Evolutionary conservation across 1,140 invertebrate species (phyloP).

Genomic region (Gryon sp.): DNA sequence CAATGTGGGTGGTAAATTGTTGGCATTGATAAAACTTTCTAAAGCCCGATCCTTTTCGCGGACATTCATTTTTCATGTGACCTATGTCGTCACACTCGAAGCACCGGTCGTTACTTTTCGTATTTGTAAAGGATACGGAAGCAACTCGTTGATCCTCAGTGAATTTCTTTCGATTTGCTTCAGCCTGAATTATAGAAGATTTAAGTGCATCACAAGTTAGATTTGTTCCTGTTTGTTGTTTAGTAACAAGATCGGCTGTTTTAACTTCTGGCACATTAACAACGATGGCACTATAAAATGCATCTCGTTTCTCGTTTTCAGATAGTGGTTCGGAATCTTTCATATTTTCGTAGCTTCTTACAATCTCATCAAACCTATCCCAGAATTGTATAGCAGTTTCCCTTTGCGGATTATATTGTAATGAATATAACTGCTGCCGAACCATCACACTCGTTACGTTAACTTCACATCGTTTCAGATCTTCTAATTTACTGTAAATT

Average conservation of each 20-base stretch:
- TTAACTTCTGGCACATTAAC: not conserved
- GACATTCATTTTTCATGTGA: not conserved
- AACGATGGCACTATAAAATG: not conserved
- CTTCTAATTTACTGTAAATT: not conserved
- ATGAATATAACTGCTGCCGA: not conserved
- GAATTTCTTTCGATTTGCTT: constrained; percentile 6
- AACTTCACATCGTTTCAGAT: not conserved
- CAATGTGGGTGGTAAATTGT: not conserved
- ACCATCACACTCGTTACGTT: not conserved
- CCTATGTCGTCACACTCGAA: not conserved
- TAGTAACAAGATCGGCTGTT: not conserved
- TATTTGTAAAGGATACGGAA: not conserved
- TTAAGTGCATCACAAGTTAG: constrained; percentile 2
- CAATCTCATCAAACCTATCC: not conserved
- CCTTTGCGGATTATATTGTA: not conserved
- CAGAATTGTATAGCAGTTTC: not conserved
- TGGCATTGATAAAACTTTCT: not conserved
- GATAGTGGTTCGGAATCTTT: not conserved
- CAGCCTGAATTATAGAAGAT: constrained; percentile 1
- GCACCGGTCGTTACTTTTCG: too few species aligned
- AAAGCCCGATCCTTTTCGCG: not conserved
- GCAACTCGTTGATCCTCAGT: not conserved
- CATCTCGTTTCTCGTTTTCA: constrained; percentile 8
- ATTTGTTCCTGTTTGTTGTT: constrained; percentile 2
- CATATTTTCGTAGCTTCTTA: not conserved